Evolutionary conservation across 2,113 vertebrate species (phyloP), one percentile per base, ranked within the genome.

Genomic region (Oryctolagus cuniculus): DNA sequence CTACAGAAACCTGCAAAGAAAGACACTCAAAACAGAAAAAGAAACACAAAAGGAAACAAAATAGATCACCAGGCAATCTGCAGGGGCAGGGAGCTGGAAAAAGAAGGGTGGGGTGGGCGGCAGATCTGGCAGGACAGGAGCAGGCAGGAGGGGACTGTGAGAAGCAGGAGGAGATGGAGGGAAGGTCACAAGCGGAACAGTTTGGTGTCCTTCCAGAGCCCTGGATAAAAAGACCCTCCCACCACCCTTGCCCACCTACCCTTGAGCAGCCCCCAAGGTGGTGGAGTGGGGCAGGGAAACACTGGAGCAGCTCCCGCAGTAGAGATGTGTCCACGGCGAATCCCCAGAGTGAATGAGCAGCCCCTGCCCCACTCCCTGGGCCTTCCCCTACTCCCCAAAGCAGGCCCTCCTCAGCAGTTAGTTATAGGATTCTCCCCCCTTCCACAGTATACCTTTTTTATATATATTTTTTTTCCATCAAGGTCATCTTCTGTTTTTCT

Each of bases 401-500:
- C 97, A 96, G 94, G 97, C 98, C 94, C 97, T 97, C 97, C 92
- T 97, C 97, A 98, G 97, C 97, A 98, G 95, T 97, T 96, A 98
- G 97, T 97, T 97, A 97, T 73, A 90, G 97, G 96, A 96, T 97
- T 97, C 97, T 97, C 98, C 98, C 96, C 97, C 97, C 97, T 95
- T 97, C 98, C 95, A 97, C 97, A 98, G 97, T 97, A 90, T 98
- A 97, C 97, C 96, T 97, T 89, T 94, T 83, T 96, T 97, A 97
- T 98, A 96, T 10, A 19, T 64, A 88, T 96, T 96, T 97, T 96
- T 97, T 98, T 98, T 98, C 97, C 97, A 96, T 98, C 97, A 97
- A 98, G 96, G 97, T 97, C 97, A 97, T 97, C 96, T 98, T 98
- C 97, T 98, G 38, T 38, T 3, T 38, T 38, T 38, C n/a, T n/a